Conservation (phyloP, 92 coral and sea anemone species). For the Umimayanthus chanpuru region DNA sequence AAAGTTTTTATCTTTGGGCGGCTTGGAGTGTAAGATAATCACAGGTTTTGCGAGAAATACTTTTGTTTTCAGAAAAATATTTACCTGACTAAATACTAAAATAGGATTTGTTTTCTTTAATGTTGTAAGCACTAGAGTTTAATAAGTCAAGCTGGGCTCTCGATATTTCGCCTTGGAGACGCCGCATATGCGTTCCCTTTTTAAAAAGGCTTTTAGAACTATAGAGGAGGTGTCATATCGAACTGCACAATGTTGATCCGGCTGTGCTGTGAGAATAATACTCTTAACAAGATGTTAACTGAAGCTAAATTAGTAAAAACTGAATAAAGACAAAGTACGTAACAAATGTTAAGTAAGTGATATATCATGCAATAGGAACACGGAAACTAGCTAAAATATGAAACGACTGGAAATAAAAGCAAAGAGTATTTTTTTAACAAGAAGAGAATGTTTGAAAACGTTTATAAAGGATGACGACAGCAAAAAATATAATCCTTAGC, state of each 20-base stretch:
- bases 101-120: background rate
- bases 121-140: background rate
- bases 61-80: too few relatives aligned
- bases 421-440: background rate
- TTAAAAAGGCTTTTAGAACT: background rate
- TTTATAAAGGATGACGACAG: too few relatives aligned
- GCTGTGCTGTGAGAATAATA: background rate
- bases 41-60: background rate
- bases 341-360: background rate
- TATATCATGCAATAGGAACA: background rate
- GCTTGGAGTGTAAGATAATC: too few relatives aligned
- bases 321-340: background rate
- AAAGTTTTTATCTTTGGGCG: background rate
- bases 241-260: background rate
- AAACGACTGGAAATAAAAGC: background rate
- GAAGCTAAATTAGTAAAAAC: background rate
- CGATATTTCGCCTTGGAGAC: background rate
- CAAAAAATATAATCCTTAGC: background rate
- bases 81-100: background rate
- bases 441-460: background rate
- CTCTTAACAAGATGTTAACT: background rate
- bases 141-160: background rate
- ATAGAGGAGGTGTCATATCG: background rate
- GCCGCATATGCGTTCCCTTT: background rate
- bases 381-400: background rate